Evolutionary conservation across 1,140 invertebrate species (phyloP).

Genomic region (Pseudachorutes palmiensis): DNA sequence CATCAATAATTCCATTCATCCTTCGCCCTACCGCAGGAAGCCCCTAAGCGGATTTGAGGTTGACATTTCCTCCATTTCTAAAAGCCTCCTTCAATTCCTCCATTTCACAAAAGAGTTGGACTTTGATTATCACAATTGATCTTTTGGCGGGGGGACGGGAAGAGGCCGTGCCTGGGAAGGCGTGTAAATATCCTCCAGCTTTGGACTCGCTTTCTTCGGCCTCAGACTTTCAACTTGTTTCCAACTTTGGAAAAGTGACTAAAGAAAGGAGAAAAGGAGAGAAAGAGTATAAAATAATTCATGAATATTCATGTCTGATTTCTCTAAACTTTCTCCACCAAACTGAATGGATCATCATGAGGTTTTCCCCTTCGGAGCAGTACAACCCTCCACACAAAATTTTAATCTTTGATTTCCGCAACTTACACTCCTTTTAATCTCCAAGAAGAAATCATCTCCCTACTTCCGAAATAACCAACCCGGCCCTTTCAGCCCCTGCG

Average conservation of each 20-base stretch:
- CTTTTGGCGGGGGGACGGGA: background rate
- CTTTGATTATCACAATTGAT: conserved; percentile 9
- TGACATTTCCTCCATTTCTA: background rate
- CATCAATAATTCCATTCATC: too few relatives aligned
- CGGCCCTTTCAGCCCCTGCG: too few relatives aligned
- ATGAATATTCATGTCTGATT: conserved; percentile 37
- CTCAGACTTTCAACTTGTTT: too few relatives aligned
- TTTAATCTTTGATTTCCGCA: conserved; percentile 39
- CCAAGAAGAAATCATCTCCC: conserved; percentile 2
- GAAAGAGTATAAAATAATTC: conserved; percentile 21
- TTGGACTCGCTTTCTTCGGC: too few relatives aligned
- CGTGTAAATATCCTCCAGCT: background rate
- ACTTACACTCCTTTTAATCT: conserved; percentile 30
- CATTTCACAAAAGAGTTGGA: background rate
- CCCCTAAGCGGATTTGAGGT: too few relatives aligned
- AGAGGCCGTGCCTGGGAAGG: background rate
- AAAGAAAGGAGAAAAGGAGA: background rate
- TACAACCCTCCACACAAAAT: conserved; percentile 26
- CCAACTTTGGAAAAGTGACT: background rate
- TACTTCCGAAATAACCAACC: too few relatives aligned
- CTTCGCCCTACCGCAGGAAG: too few relatives aligned
- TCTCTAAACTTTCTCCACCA: conserved; percentile 23
- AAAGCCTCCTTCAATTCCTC: too few relatives aligned
- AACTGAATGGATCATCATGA: conserved; percentile 24
- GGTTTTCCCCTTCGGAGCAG: conserved; percentile 29